Base-by-base conservation (phyloP, 2,888 invertebrate species). In the Anthrax anthrax region DNA sequence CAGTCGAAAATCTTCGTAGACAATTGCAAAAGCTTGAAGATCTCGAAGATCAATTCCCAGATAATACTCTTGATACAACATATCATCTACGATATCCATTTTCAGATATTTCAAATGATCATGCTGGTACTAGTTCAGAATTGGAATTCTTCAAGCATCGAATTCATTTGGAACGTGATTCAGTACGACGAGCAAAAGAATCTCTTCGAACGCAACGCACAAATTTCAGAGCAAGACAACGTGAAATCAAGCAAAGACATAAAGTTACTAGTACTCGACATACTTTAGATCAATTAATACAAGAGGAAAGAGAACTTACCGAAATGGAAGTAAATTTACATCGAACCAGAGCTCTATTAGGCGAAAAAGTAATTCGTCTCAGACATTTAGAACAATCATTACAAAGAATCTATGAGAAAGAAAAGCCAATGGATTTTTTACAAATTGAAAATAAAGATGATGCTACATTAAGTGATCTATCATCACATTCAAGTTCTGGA, bases 261-360 rank as follows among this genome's bases (percentile, higher is more conserved):
- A 66, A 65, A 51, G 55, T 54, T 6, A 54, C 55, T 6, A 53
- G 56, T 2, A 58, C 57, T 2, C 56, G 62, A 4, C 66, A 64
- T 27, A 57, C 62, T 2, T 49, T 67, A 14, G 66, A 67, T 47
- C 65, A 69, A 49, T 49, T 64, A 23, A 69, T 69, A 32, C 63
- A 85, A 78, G 86, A 87, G 65, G 85, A 86, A 63, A 80, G 84
- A 50, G 86, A 86, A 52, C 69, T 84, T 3, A 85, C 86, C 0
- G 87, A 87, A 58, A 80, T 87, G 73, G 87, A 87, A 63, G 84
- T 87, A 50, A 84, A 84, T 47, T 64, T 87, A 39, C 86, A 87
- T 69, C 77, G 87, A 1, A 87, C 87, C 3, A 75, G 83, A 2
- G 84, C 85, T 5, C 66, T 87, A 34, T 70, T 87, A 18, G 86